Evolutionary conservation across 2,888 invertebrate genomes (phyloP).

Genomic region (Orgyia antiqua): DNA sequence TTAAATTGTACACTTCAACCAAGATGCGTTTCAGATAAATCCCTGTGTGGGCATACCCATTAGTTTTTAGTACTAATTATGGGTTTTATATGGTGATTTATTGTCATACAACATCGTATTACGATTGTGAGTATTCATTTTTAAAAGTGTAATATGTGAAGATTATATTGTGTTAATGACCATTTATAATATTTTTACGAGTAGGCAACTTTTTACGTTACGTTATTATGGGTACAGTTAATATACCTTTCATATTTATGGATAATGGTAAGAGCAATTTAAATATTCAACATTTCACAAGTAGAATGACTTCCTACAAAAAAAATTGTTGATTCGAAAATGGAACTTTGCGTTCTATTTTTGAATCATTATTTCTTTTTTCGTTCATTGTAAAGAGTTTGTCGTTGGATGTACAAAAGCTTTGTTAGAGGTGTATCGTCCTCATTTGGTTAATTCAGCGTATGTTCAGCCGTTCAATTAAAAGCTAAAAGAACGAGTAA

Average conservation of each 20-base stretch:
- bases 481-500: slow-evolving; percentile 51
- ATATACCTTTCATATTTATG: too few species aligned
- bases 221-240: too few species aligned
- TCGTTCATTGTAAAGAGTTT: too few species aligned
- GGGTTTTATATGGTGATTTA: slow-evolving; percentile 24
- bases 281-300: too few species aligned
- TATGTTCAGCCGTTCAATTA: slow-evolving; percentile 61
- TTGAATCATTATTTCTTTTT: too few species aligned
- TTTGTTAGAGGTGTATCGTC: slow-evolving; percentile 34
- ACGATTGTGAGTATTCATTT: slow-evolving; percentile 1
- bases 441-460: slow-evolving; percentile 72
- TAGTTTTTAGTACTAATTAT: slow-evolving; percentile 29
- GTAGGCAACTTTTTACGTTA: slow-evolving; percentile 7
- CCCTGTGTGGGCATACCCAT: slow-evolving; percentile 29
- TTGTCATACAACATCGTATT: slow-evolving; percentile 21
- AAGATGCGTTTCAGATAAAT: slow-evolving; percentile 38
- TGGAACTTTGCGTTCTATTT: too few species aligned
- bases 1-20: slow-evolving; percentile 49
- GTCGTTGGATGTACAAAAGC: slow-evolving; percentile 22
- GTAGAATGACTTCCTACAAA: too few species aligned
- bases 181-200: slow-evolving; percentile 12
- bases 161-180: slow-evolving; percentile 12
- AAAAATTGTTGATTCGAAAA: too few species aligned
- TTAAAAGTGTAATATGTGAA: background rate
- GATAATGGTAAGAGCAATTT: too few species aligned